phyloP scores from a whole-genome alignment of 2,113 vertebrate genomes.

The Syngnathus typhle region DNA sequence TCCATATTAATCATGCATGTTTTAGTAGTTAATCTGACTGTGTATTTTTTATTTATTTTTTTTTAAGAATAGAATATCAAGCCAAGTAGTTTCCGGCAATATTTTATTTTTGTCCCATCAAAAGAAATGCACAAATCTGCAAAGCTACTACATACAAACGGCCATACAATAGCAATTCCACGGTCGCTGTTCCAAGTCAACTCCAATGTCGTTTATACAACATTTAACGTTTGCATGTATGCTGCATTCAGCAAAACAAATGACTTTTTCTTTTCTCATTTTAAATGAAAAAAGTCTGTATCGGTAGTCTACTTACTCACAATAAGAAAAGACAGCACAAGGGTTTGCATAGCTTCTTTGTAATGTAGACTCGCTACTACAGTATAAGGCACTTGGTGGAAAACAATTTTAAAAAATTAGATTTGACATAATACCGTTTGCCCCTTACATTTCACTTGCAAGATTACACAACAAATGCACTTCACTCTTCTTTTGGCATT shows the following conservation, averaged over 20 bases:
- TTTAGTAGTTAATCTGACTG: no score
- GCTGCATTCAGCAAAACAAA: constrained; percentile 62
- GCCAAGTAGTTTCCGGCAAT: not conserved
- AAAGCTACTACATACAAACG: constrained; percentile 85
- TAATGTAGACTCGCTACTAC: constrained; percentile 77
- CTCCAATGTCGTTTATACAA: constrained; percentile 51
- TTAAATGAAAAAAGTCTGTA: constrained; percentile 59
- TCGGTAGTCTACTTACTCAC: constrained; percentile 62
- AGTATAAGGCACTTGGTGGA: constrained; percentile 85
- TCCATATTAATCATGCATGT: no score
- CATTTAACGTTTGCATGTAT: constrained; percentile 57
- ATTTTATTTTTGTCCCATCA: constrained; percentile 4
- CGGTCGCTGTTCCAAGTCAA: constrained; percentile 59
- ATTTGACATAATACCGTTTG: constrained; percentile 54
- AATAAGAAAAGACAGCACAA: constrained; percentile 69
- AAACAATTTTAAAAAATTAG: constrained; percentile 32
- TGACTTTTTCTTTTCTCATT: constrained; percentile 39
- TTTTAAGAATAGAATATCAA: not conserved
- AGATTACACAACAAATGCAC: constrained; percentile 45
- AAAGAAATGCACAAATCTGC: constrained; percentile 73
- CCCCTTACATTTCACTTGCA: constrained; percentile 56
- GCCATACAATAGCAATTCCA: constrained; percentile 77
- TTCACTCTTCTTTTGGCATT: constrained; percentile 67
- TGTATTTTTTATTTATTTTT: no score
- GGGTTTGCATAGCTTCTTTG: constrained; percentile 96